Base-by-base conservation (phyloP, 2,113 vertebrate genomes). In the Cyprinus carpio region DNA sequence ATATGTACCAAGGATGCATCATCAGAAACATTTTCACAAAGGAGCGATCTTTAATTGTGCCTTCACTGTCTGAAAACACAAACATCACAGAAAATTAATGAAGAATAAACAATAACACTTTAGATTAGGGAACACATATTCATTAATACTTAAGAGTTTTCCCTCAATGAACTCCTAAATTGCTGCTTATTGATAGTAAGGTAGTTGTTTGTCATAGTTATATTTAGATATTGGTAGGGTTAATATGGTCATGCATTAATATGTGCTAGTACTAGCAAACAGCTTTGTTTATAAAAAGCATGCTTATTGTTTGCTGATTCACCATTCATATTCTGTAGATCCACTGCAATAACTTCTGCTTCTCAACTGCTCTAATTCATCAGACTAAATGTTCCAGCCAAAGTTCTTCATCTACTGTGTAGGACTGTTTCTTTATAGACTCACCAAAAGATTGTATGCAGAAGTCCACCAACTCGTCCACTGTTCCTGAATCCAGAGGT, bases 1-100 rank as follows among this genome's bases (percentile, higher is more conserved):
- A 95, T 67, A 97, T 95, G 90, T 97, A 98, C 97, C 97, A 98
- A 2, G 96, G 96, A 34, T 98, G 96, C 97, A 98, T 97, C 96
- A 97, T 97, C 65, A 98, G 94, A 75, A 98, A 96, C 96, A 97
- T 97, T 20, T 95, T 95, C 20, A 97, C 95, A 84, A 96, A 85
- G 83, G 95, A 90, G 0, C 90, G 81, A 58, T 97, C 95, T 84
- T 93, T 94, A 80, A 96, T 90, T 54, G 92, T 92, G 29, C 96
- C 96, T 7, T 91, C 93, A 51, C 95, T 94, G 87, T 96, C 97
- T 98, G 84, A 83, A 51, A 84, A 0, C 27, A 86, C 7, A 9
- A n/a, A 67, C 29, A 16, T 77, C 29, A 86, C 69, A 37, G 43
- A 75, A 15, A 56, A n/a, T 27, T 71, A 51, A 15, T 40, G 16